A percentile compares a stretch with the other conserved stretches of the same genome.
Conservation (phyloP, 1,140 invertebrate genomes). For the Lithobius niger region DNA sequence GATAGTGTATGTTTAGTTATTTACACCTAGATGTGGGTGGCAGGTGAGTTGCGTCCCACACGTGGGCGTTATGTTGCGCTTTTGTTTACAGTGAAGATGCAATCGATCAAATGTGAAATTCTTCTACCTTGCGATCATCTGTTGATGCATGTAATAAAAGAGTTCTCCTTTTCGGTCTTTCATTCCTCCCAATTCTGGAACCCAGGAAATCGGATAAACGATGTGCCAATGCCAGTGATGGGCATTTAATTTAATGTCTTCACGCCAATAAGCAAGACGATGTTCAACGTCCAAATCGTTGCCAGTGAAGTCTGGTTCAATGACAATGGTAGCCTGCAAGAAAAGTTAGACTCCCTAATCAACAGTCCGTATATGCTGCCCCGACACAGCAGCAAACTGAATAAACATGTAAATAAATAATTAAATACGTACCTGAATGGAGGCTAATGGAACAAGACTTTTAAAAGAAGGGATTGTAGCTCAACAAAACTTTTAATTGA, state of each 20-base stretch:
- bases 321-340: conserved; percentile 13
- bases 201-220: conserved; percentile 49
- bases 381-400: background rate
- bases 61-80: too few species aligned
- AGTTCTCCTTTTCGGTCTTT: conserved; percentile 55
- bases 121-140: conserved; percentile 45
- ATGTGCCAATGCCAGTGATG: conserved; percentile 61
- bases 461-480: too few species aligned
- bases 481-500: too few species aligned
- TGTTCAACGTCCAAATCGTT: conserved; percentile 57
- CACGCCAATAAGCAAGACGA: conserved; percentile 54
- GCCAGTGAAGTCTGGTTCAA: conserved; percentile 33
- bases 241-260: conserved; percentile 40
- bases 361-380: background rate
- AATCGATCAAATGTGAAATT: too few species aligned
- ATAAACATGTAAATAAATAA: too few species aligned
- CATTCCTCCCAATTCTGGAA: conserved; percentile 40
- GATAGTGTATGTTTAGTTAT: too few species aligned
- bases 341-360: too few species aligned
- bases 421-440: background rate
- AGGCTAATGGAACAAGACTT: background rate
- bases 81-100: too few species aligned
- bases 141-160: conserved; percentile 59
- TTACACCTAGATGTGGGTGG: too few species aligned
- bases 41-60: too few species aligned